Percentiles rank a stretch among this genome's conserved stretches.
phyloP scores from a whole-genome alignment of 2,888 invertebrate genomes.

The Habroteleia sp. region DNA sequence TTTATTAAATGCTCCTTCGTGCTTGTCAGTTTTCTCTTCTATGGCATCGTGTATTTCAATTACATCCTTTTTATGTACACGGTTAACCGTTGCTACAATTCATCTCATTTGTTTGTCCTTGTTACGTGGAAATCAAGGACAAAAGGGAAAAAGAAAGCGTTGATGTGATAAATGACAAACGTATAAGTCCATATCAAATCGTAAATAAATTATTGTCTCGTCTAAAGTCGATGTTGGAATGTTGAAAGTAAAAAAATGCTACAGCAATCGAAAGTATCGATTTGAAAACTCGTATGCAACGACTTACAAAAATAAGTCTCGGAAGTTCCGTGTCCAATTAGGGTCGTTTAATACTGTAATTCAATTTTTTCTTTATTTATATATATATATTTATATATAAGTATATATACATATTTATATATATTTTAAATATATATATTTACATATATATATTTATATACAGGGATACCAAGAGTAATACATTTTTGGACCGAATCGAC shows the following conservation, averaged over 20 bases:
- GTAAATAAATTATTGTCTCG: constrained; percentile 54
- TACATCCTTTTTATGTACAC: constrained; percentile 46
- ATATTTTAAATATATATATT: too few relatives aligned
- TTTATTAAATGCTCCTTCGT: constrained; percentile 12
- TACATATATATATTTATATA: too few relatives aligned
- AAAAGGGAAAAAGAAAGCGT: neutral
- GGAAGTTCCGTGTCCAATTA: constrained; percentile 34
- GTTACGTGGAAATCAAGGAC: too few relatives aligned
- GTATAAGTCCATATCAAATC: constrained; percentile 4
- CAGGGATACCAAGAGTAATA: constrained; percentile 1
- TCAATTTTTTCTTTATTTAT: constrained; percentile 13
- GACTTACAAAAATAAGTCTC: constrained; percentile 42
- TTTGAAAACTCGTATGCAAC: constrained; percentile 1
- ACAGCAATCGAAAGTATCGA: constrained; percentile 14
- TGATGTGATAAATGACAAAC: constrained; percentile 9
- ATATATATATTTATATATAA: constrained; percentile 10
- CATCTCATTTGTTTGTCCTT: constrained; percentile 2
- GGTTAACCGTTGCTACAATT: too few relatives aligned
- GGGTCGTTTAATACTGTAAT: constrained; percentile 42
- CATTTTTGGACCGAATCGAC: neutral
- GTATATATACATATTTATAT: too few relatives aligned
- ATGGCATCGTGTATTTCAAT: constrained; percentile 52
- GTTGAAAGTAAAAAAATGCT: constrained; percentile 25
- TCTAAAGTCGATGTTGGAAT: constrained; percentile 43
- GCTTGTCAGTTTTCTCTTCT: constrained; percentile 27